Percentiles rank a stretch among this genome's conserved stretches.
phyloP scores from a whole-genome alignment of 2,888 invertebrate genomes.

The Drosophila macrospina region DNA sequence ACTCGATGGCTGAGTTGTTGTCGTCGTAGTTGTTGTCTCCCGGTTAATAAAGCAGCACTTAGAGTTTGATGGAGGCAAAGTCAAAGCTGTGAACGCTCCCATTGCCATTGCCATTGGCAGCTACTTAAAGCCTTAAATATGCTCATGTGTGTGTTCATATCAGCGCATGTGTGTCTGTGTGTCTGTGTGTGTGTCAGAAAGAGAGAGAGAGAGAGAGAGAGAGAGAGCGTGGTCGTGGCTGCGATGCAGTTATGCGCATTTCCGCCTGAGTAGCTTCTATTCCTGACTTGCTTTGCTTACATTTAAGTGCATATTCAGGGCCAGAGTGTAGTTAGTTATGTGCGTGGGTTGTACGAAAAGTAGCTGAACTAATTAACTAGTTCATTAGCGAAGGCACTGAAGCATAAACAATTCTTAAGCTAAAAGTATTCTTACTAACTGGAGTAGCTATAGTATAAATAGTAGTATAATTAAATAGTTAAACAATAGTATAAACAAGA shows the following conservation, averaged over 20 bases:
- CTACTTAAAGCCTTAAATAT: constrained; percentile 58
- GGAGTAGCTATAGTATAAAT: no score
- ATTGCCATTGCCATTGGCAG: constrained; percentile 40
- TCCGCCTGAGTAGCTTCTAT: constrained; percentile 68
- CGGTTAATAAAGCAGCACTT: constrained; percentile 77
- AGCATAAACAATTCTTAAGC: no score
- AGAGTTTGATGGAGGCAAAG: constrained; percentile 52
- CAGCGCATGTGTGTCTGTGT: constrained; percentile 19
- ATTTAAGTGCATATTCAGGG: constrained; percentile 55
- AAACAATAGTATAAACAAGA: no score
- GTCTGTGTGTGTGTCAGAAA: constrained; percentile 13
- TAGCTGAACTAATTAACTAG: background rate
- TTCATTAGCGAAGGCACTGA: no score
- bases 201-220: constrained; percentile 14
- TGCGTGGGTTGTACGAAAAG: constrained; percentile 17
- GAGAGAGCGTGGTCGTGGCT: constrained; percentile 31
- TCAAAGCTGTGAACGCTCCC: constrained; percentile 33
- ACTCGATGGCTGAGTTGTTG: constrained; percentile 25
- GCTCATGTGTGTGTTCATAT: constrained; percentile 14
- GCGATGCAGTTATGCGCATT: constrained; percentile 78
- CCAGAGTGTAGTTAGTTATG: constrained; percentile 9
- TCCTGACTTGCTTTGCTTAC: constrained; percentile 73
- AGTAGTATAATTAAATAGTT: no score
- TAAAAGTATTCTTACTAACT: no score
- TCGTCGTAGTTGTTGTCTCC: constrained; percentile 37